phyloP scores from a whole-genome alignment of 1,140 invertebrate genomes.

The Scaptodrosophila lebanonensis region DNA sequence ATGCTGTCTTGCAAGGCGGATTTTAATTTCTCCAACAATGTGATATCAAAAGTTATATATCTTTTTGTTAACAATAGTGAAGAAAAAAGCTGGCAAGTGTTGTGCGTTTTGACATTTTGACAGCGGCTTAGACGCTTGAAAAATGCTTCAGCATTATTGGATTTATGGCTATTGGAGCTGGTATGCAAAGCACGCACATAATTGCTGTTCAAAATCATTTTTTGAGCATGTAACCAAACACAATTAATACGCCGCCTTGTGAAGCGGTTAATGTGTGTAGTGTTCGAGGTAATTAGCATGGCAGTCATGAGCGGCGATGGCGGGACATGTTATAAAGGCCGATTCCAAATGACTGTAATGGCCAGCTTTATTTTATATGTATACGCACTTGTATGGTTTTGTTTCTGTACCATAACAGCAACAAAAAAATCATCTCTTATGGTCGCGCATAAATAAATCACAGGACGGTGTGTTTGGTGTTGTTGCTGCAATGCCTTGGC shows the following conservation, averaged over 20 bases:
- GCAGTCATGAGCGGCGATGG: conserved; percentile 28
- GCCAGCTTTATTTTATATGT: conserved; percentile 35
- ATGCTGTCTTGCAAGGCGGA: too few relatives aligned
- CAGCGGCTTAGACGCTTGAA: conserved; percentile 55
- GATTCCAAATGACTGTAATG: conserved; percentile 30
- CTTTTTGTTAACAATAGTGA: conserved; percentile 18
- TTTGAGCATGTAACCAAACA: conserved; percentile 22
- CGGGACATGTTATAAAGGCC: background rate
- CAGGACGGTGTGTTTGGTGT: conserved; percentile 34
- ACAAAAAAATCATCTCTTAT: conserved; percentile 70
- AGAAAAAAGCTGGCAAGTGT: conserved; percentile 18
- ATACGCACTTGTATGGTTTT: background rate
- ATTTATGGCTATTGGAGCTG: conserved; percentile 23
- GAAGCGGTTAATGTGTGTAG: conserved; percentile 36
- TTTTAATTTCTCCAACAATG: too few relatives aligned
- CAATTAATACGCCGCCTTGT: conserved; percentile 68
- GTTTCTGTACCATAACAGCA: conserved; percentile 26
- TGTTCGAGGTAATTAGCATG: conserved; percentile 58
- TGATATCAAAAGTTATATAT: conserved; percentile 28
- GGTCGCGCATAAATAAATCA: conserved; percentile 69
- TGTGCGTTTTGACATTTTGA: conserved; percentile 45
- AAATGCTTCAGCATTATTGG: conserved; percentile 13
- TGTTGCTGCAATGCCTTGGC: conserved; percentile 43
- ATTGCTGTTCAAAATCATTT: background rate
- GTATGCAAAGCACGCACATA: conserved; percentile 19